Percentiles rank a stretch among this genome's conserved stretches.
phyloP scores from a whole-genome alignment of 2,113 vertebrate genomes.

The Notothenia rossii region DNA sequence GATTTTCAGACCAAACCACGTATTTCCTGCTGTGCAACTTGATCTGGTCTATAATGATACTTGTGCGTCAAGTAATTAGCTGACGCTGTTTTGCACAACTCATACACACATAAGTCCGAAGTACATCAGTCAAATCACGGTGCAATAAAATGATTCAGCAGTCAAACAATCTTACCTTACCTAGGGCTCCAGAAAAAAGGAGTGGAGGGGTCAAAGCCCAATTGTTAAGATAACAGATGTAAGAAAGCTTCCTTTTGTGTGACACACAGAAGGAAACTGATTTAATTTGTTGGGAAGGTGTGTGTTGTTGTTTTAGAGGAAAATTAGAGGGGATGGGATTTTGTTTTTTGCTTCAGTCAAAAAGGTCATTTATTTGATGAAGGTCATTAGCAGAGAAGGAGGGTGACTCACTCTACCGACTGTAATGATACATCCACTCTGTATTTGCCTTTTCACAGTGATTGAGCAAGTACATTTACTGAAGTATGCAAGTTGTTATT shows the following conservation, averaged over 20 bases:
- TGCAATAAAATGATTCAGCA: constrained; percentile 21
- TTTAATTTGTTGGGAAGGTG: background rate
- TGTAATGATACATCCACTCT: background rate
- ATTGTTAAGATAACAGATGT: background rate
- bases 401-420: constrained; percentile 5
- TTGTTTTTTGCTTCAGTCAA: background rate
- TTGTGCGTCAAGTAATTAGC: background rate
- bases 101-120: background rate
- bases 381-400: background rate
- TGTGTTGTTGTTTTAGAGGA: background rate
- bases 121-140: constrained; percentile 32
- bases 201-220: constrained; percentile 58
- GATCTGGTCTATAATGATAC: background rate
- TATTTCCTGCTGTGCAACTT: background rate
- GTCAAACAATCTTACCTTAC: constrained; percentile 23
- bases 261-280: background rate
- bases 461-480: background rate
- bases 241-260: constrained; percentile 1
- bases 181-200: constrained; percentile 22
- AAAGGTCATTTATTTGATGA: background rate
- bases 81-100: background rate
- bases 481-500: too few relatives aligned
- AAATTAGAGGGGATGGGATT: background rate
- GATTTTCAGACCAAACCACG: constrained; percentile 31
- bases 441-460: constrained; percentile 6